Evolutionary conservation across 2,888 invertebrate species (phyloP).

Genomic region (Andricus curvator): DNA sequence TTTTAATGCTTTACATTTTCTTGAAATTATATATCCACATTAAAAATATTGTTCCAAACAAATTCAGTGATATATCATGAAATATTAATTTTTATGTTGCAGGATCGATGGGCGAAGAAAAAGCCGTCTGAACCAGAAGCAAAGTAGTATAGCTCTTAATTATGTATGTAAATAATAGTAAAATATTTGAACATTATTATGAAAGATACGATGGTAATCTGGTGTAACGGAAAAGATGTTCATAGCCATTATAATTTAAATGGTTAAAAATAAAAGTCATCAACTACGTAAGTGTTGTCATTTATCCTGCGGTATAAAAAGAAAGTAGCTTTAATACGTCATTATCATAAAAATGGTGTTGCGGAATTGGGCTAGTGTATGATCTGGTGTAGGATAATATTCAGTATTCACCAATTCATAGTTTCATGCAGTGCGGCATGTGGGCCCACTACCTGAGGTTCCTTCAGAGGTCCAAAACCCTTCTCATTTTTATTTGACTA

Average conservation of each 20-base stretch:
- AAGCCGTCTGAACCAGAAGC: not conserved
- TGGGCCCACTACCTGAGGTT: too few species aligned
- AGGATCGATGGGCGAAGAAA: constrained; percentile 7
- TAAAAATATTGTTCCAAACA: not conserved
- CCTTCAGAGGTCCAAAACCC: too few species aligned
- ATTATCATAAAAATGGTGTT: too few species aligned
- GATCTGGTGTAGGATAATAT: too few species aligned
- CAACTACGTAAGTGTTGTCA: not conserved
- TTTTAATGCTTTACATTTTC: not conserved
- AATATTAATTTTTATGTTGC: not conserved
- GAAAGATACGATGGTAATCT: not conserved
- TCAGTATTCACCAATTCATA: too few species aligned
- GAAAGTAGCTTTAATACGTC: too few species aligned
- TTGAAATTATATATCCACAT: not conserved
- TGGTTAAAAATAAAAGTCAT: not conserved
- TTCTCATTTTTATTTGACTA: too few species aligned
- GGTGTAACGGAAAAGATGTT: not conserved
- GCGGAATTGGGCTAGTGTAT: too few species aligned
- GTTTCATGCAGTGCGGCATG: too few species aligned
- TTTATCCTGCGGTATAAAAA: not conserved
- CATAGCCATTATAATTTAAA: not conserved
- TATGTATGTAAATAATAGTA: not conserved
- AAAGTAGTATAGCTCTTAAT: not conserved
- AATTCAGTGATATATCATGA: not conserved
- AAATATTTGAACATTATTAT: not conserved